phyloP scores from a whole-genome alignment of 2,797 vertebrate species.

The Choloepus didactylus region DNA sequence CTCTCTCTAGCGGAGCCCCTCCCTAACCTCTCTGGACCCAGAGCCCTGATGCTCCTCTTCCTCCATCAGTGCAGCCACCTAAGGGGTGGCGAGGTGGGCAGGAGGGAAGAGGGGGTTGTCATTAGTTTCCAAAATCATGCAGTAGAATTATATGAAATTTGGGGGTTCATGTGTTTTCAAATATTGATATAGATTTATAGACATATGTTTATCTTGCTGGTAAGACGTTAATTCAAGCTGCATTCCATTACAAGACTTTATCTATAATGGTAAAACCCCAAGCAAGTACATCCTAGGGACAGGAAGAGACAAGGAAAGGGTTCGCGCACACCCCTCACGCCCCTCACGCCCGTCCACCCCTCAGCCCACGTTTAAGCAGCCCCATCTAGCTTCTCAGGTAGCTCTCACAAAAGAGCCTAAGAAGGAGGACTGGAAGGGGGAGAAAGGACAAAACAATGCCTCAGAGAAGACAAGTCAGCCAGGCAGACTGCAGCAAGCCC shows the following conservation, averaged over 20 bases:
- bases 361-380: neutral
- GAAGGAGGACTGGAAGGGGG: neutral
- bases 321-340: neutral
- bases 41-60: neutral
- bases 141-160: neutral
- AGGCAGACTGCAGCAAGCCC: neutral
- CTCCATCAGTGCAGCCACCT: neutral
- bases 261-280: constrained; percentile 31
- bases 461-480: neutral
- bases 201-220: neutral
- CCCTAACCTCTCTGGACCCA: neutral
- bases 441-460: neutral
- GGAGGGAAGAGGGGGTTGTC: neutral
- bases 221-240: neutral
- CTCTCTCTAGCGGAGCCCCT: neutral
- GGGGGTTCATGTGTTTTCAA: neutral
- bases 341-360: too few species aligned
- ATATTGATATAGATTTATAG: neutral
- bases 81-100: neutral
- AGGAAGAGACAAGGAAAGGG: neutral
- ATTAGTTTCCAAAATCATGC: neutral
- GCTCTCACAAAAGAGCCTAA: neutral
- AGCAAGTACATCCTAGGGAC: neutral
- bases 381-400: neutral
- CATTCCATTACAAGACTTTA: neutral